Evolutionary conservation across 2,888 invertebrate species (phyloP).

Genomic region (Stenurella melanura): DNA sequence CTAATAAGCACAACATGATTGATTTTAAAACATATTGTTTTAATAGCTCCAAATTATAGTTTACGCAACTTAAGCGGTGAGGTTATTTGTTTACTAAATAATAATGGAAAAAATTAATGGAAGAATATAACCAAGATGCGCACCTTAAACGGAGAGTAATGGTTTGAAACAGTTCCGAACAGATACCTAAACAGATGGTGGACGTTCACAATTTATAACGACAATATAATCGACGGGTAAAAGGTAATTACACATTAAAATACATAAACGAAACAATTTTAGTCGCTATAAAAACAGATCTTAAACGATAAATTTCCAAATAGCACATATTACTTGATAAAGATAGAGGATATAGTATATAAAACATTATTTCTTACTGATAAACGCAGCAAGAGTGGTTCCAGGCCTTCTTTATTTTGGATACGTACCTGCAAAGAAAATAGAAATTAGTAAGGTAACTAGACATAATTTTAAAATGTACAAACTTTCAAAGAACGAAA

Average conservation of each 20-base stretch:
- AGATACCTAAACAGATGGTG: conserved; percentile 11
- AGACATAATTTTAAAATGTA: too few relatives aligned
- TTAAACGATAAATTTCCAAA: not conserved
- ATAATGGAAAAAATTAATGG: conserved; percentile 16
- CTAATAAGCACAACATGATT: too few relatives aligned
- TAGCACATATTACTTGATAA: not conserved
- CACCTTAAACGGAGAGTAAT: not conserved
- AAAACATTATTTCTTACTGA: not conserved
- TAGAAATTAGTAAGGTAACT: not conserved
- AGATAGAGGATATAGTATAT: not conserved
- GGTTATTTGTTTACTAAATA: too few relatives aligned
- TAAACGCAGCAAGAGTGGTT: not conserved
- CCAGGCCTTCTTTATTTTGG: not conserved
- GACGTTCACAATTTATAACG: not conserved
- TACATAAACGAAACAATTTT: not conserved
- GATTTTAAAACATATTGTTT: too few relatives aligned
- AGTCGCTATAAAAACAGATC: not conserved
- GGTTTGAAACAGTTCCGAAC: not conserved
- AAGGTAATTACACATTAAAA: not conserved
- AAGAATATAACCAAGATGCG: conserved; percentile 1
- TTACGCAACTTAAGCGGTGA: not conserved
- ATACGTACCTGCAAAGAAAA: conserved; percentile 32
- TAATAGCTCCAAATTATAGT: not conserved
- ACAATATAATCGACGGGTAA: not conserved
- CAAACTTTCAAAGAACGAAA: too few relatives aligned